Conservation (phyloP, 2,888 invertebrate genomes). For the Neria commutata region DNA sequence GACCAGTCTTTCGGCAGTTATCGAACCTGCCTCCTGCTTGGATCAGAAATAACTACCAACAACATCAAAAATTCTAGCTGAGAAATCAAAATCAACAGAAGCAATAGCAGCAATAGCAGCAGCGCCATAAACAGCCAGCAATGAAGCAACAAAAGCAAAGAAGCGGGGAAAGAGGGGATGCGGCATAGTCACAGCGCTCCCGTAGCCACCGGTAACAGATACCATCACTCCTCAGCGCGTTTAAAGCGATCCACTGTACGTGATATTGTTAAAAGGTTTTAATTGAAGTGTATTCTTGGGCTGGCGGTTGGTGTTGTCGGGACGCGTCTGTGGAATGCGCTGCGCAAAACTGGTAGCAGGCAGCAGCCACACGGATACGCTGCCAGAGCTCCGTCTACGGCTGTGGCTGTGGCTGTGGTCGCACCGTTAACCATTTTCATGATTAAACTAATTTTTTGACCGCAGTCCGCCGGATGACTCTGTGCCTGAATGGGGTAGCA, state of each 20-base stretch:
- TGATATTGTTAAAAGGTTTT: conserved; percentile 60
- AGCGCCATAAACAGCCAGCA: not conserved
- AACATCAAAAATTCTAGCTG: no score
- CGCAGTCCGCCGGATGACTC: conserved; percentile 18
- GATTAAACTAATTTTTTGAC: conserved; percentile 54
- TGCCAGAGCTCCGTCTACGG: conserved; percentile 6
- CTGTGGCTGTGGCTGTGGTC: conserved; percentile 25
- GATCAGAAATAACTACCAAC: no score
- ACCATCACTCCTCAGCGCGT: conserved; percentile 28
- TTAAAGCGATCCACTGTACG: conserved; percentile 51
- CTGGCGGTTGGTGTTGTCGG: conserved; percentile 26
- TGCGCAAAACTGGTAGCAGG: conserved; percentile 51
- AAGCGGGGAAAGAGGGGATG: not conserved
- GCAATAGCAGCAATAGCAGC: not conserved
- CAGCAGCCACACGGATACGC: conserved; percentile 6
- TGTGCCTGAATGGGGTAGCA: conserved; percentile 13
- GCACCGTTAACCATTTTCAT: conserved; percentile 51
- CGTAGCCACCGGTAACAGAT: conserved; percentile 23
- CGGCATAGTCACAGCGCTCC: not conserved
- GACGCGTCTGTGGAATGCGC: conserved; percentile 1
- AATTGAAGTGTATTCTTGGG: conserved; percentile 57
- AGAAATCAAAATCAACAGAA: no score
- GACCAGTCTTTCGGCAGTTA: no score
- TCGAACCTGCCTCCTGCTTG: no score
- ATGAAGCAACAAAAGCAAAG: no score